Base-by-base conservation (phyloP, 2,888 invertebrate species). In the Diabrotica balteata region DNA sequence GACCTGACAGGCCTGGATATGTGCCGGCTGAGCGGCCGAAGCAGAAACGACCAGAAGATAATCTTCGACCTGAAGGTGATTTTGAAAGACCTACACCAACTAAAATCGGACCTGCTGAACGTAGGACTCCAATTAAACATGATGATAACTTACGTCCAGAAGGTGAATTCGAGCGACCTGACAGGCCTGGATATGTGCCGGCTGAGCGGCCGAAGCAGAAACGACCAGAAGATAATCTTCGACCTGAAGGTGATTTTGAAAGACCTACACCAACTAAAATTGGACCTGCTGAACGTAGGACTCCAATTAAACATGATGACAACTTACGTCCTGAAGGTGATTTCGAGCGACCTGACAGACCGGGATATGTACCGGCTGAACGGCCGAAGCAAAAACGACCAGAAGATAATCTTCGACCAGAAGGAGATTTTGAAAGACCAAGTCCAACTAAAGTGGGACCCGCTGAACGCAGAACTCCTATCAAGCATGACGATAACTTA, bases 361-460 rank as follows among this genome's bases (percentile, higher is more conserved):
- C 80, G 7, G 76, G 79, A 60, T 83, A 81, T 7, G 72, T 78
- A 66, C 82, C 79, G 7, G 84, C 86, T 49, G 84, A 85, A 49
- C 59, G 80, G 67, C 79, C 83, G 71, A 80, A 81, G 76, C 50
- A 80, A 75, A 69, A 83, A 85, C 49, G 84, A 84, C 87, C 85
- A 0, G 78, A 83, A 11, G 90, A 90, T 72, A 90, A 90, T 76
- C 75, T 90, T 0, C 80, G 80, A 52, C 86, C 87, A 0, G 89
- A 88, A 76, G 89, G 89, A 0, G 86, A 88, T 0, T 88, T 88
- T 72, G 79, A 84, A 68, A 79, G 83, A n/a, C n/a, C n/a, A n/a
- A n/a, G n/a, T n/a, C 75, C 76, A 32, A 75, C 78, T 17, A 61
- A 78, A 59, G 82, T 75, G 62, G 50, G 54, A 43, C 78, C 79